Evolutionary conservation across 2,888 invertebrate genomes (phyloP).

Genomic region (Torymus tubicola): DNA sequence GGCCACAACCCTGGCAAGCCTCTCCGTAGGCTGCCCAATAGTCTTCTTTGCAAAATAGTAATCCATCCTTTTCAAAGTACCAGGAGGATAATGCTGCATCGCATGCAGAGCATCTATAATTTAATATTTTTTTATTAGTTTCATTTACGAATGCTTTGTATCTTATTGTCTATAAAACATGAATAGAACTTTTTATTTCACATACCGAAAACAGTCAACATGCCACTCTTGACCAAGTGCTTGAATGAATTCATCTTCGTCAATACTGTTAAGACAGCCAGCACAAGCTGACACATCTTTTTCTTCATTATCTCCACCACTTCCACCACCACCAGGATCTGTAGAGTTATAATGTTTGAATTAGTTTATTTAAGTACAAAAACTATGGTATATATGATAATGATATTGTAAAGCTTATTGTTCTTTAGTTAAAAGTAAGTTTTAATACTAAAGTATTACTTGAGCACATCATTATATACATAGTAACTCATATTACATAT

Average conservation of each 20-base stretch:
- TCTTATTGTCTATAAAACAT: neutral
- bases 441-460: too few relatives aligned
- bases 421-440: too few relatives aligned
- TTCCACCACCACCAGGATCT: constrained; percentile 69
- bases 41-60: constrained; percentile 92
- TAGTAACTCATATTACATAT: too few relatives aligned
- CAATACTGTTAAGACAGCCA: constrained; percentile 85
- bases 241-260: constrained; percentile 87
- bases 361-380: constrained; percentile 9
- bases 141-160: neutral
- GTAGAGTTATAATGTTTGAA: constrained; percentile 23
- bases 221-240: constrained; percentile 93
- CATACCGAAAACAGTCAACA: constrained; percentile 89
- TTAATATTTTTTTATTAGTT: neutral
- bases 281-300: constrained; percentile 79
- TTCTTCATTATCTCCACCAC: constrained; percentile 64
- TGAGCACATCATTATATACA: too few relatives aligned
- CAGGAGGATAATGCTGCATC: constrained; percentile 90
- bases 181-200: constrained; percentile 1
- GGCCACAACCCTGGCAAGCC: constrained; percentile 91
- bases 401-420: too few relatives aligned
- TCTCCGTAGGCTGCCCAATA: constrained; percentile 93
- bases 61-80: constrained; percentile 95
- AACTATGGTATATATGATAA: neutral
- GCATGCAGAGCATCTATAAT: constrained; percentile 91